Base-by-base conservation (phyloP, 2,113 vertebrate genomes). In the Gulo gulo region DNA sequence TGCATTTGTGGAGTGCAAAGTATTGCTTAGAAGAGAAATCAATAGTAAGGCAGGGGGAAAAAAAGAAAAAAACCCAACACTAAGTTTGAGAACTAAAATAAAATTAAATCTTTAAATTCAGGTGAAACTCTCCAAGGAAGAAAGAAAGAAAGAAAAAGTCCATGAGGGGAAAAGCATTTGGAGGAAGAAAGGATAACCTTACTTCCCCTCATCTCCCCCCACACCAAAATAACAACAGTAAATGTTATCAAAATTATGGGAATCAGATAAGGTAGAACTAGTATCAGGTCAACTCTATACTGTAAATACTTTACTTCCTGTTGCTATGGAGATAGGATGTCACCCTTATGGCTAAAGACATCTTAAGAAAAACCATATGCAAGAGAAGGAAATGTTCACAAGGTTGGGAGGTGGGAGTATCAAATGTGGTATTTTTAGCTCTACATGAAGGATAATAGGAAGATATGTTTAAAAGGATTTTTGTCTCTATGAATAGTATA, bases 31-130 rank as follows among this genome's bases (percentile, higher is more conserved):
- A 55, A 61, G 4, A 79, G 42, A 97, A 79, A 63, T 63, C 4
- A 74, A 20, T 34, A 59, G 45, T n/a, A 50, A 2, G 34, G 29
- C 7, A 74, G 9, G 6, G 14, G 50, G 11, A 50, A 50, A 52
- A 52, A 15, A 0, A 0, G 39, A 39, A 88, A 88, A 45, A 20
- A 71, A 79, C 59, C 59, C 20, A 6, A 57, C 16, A 61, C 18
- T 29, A n/a, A 50, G 7, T 59, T 73, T 83, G 59, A 74, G 1
- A 71, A 86, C 73, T 65, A 47, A 36, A 96, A 82, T 55, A 12
- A 94, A 95, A 84, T 88, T 80, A 94, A 93, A 88, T 87, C n/a
- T 88, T 15, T 87, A 86, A 73, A 79, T 83, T 91, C 26, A 92
- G 20, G 31, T 76, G 42, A 84, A 82, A 52, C 36, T 80, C 21